Evolutionary conservation across 1,140 invertebrate genomes (phyloP).

Genomic region (Zaprionus lachaisei): DNA sequence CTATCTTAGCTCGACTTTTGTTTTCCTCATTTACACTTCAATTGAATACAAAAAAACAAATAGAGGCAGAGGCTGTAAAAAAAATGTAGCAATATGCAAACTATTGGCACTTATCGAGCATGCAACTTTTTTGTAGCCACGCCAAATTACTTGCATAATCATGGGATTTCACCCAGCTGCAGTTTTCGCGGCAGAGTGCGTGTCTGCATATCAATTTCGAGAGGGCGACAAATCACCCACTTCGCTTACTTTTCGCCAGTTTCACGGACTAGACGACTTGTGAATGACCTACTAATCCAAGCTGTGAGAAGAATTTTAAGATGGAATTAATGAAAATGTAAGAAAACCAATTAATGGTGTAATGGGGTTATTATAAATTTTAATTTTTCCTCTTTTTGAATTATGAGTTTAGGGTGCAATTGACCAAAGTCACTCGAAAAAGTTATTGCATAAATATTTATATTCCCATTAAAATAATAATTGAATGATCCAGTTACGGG

Average conservation of each 20-base stretch:
- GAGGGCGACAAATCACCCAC: conserved; percentile 19
- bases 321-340: background rate
- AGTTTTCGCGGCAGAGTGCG: conserved; percentile 76
- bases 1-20: too few relatives aligned
- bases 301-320: background rate
- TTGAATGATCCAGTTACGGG: background rate
- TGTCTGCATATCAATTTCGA: conserved; percentile 76
- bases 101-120: conserved; percentile 28
- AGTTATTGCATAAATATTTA: too few relatives aligned
- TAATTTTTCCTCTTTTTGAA: too few relatives aligned
- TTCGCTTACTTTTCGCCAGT: conserved; percentile 10
- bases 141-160: conserved; percentile 76
- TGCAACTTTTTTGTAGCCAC: conserved; percentile 39
- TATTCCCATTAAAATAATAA: background rate
- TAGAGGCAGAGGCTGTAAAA: background rate
- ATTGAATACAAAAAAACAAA: conserved; percentile 17
- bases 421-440: too few relatives aligned
- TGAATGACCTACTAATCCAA: conserved; percentile 15
- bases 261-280: conserved; percentile 2
- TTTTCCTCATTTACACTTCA: background rate
- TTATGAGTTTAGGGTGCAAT: too few relatives aligned
- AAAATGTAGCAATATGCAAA: background rate
- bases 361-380: too few relatives aligned
- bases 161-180: conserved; percentile 80
- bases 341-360: too few relatives aligned